phyloP scores from a whole-genome alignment of 2,113 vertebrate species.

The Paradoxurus hermaphroditus region DNA sequence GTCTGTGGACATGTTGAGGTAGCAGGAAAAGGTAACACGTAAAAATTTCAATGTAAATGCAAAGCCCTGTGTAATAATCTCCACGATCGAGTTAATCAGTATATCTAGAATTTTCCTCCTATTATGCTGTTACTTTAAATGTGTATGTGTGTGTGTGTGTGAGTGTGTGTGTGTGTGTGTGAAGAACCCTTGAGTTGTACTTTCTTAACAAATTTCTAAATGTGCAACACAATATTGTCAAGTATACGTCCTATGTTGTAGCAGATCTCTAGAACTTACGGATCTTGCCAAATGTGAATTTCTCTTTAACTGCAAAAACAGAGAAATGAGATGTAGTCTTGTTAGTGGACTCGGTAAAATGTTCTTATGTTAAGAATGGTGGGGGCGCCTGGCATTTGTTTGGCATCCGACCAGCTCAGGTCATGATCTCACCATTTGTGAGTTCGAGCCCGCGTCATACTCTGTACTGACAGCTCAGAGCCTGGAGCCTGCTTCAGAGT shows the following conservation, averaged over 20 bases:
- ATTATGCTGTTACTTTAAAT: not conserved
- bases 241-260: too few relatives aligned
- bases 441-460: too few relatives aligned
- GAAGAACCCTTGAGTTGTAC: too few relatives aligned
- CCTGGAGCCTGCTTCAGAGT: too few relatives aligned
- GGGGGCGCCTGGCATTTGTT: too few relatives aligned
- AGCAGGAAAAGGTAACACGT: too few relatives aligned
- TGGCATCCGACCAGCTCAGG: too few relatives aligned
- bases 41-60: too few relatives aligned
- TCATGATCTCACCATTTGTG: too few relatives aligned
- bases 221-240: not conserved
- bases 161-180: not conserved
- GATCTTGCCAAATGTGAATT: not conserved
- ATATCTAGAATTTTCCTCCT: not conserved
- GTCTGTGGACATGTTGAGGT: not conserved
- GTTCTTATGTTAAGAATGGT: too few relatives aligned
- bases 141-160: not conserved
- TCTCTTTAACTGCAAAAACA: not conserved
- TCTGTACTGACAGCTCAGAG: too few relatives aligned
- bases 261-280: not conserved
- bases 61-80: not conserved
- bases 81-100: not conserved
- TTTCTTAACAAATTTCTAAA: not conserved
- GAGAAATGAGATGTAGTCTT: not conserved
- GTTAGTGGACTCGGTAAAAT: not conserved